Evolutionary conservation across 2,797 vertebrate genomes (phyloP), one percentile per base, ranked within the genome.

Genomic region (Ciconia nigra): DNA sequence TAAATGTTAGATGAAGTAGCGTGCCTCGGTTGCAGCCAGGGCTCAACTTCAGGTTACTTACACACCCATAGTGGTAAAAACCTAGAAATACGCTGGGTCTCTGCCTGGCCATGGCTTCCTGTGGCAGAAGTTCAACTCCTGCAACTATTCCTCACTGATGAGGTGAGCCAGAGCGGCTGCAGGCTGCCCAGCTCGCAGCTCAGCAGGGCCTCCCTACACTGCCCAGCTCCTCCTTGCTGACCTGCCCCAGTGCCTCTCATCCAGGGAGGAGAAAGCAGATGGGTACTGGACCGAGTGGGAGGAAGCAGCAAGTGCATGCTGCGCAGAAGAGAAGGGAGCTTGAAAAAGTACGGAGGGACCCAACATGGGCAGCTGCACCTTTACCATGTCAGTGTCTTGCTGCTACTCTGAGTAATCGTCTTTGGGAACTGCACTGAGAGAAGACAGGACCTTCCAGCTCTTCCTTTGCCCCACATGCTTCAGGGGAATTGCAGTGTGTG

Each of bases 171-270:
- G 22, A 9, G 13, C 4, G 13, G 21, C 33, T 2, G 2, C 63
- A 33, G 52, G 44, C 31, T 47, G 63, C 52, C 39, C 41, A 59
- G 37, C 20, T 22, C 1, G 2, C 66, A 31, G 74, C 41, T 51
- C 0, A 4, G 62, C 33, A 29, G 29, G 46, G 37, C 59, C 14
- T 31, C 37, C 37, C 28, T 24, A 0, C 0, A 3, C 31, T 19
- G 55, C 74, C 57, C 57, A 18, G 25, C 49, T 78, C 7, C 3
- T 47, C 65, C 21, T 15, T 39, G 42, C 52, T 2, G 1, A 26
- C n/a, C 39, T 74, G 55, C 13, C 28, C 7, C 8, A 1, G 10
- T 39, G 54, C 33, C 11, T 44, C 49, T 19, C 26, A 55, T 28
- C 28, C 28, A 14, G 22, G 37, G 37, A 67, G 54, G 29, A 61